phyloP scores from a whole-genome alignment of 1,140 invertebrate genomes.

The Pteromalus puparum region DNA sequence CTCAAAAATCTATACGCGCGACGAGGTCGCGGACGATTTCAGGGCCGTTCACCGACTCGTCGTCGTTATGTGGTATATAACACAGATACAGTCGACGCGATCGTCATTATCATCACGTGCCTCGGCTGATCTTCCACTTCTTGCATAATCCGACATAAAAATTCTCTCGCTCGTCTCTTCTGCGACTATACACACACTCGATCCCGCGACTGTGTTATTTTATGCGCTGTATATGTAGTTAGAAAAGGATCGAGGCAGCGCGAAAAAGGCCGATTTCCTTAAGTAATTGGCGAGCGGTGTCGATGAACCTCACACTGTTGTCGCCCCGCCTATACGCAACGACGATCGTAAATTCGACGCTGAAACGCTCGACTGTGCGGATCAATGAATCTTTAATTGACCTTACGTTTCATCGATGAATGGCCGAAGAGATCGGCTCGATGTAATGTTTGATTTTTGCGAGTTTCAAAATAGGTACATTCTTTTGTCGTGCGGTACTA shows the following conservation, averaged over 20 bases:
- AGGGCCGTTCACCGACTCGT: background rate
- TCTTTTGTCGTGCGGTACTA: no score
- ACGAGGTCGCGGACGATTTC: background rate
- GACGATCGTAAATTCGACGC: background rate
- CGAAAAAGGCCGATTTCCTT: constrained; percentile 16
- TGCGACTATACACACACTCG: background rate
- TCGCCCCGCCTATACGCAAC: background rate
- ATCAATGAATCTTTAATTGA: background rate
- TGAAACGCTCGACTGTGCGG: background rate
- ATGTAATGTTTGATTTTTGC: no score
- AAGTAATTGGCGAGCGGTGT: background rate
- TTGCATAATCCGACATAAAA: constrained; percentile 28
- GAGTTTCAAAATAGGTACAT: background rate
- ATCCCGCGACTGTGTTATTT: background rate
- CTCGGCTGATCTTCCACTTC: background rate
- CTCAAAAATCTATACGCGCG: background rate
- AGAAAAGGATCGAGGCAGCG: background rate
- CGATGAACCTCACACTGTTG: no score
- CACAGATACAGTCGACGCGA: no score
- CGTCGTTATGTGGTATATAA: no score
- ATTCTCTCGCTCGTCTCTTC: background rate
- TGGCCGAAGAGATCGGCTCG: no score
- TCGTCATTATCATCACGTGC: constrained; percentile 9
- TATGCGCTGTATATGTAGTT: no score
- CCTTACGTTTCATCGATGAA: background rate